A percentile compares a stretch with the other conserved stretches of the same genome.
phyloP scores from a whole-genome alignment of 2,888 invertebrate species.

The Apantesis nais region DNA sequence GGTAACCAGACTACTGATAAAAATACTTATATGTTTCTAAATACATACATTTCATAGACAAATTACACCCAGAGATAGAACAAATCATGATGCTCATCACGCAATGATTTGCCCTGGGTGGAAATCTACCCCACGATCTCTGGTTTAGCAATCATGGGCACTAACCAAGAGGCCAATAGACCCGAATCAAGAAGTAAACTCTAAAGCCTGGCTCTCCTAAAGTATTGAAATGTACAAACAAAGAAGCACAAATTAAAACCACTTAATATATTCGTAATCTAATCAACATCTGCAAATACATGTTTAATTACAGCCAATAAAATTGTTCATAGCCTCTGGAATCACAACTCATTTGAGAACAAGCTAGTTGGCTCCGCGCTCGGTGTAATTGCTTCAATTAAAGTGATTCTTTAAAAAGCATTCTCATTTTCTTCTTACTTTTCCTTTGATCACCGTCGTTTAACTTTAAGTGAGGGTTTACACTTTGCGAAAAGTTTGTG shows the following conservation, averaged over 20 bases:
- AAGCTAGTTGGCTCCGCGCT: background rate
- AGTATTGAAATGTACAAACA: background rate
- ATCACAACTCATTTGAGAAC: background rate
- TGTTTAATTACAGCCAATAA: background rate
- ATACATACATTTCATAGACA: too few relatives aligned
- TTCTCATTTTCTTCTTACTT: conserved; percentile 11
- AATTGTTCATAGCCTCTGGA: background rate
- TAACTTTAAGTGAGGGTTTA: conserved; percentile 2
- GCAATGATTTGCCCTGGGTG: too few relatives aligned
- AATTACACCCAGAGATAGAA: too few relatives aligned
- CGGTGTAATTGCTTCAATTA: conserved; percentile 18
- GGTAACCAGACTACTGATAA: too few relatives aligned
- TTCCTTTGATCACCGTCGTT: conserved; percentile 15
- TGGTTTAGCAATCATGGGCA: too few relatives aligned
- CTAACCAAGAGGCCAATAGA: too few relatives aligned
- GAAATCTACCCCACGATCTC: too few relatives aligned
- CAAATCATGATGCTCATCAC: too few relatives aligned
- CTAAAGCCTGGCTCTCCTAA: background rate
- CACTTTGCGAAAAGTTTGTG: conserved; percentile 1
- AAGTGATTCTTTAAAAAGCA: conserved; percentile 16
- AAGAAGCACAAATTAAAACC: background rate
- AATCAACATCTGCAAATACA: conserved; percentile 1
- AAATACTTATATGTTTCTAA: too few relatives aligned
- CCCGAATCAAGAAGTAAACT: too few relatives aligned
- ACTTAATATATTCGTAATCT: background rate